Evolutionary conservation across 2,888 invertebrate genomes (phyloP), one percentile per base, ranked within the genome.

Genomic region (Phalera bucephala): DNA sequence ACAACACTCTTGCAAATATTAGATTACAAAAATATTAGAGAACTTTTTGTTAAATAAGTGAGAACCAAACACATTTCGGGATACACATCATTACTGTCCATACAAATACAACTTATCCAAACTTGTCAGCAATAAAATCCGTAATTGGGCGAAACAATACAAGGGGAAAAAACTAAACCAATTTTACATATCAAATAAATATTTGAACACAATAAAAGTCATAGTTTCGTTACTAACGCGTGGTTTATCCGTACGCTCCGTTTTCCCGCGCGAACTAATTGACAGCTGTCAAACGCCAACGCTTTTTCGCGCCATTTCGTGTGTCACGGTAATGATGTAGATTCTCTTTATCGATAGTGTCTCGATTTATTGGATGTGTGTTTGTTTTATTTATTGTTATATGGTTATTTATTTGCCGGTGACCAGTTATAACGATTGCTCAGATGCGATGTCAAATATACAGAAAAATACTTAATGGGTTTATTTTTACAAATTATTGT

Each of bases 281-380:
- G 88, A 89, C 88, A 89, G 80, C 76, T 88, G 87, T 88, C 88
- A 88, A 81, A 83, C 69, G 56, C 66, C 51, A 56, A 42, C 55
- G 62, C 63, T 63, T 66, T 73, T 80, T 83, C 82, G 78, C 83
- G 81, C 81, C 81, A 66, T 78, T 79, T 76, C 72, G 56, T 57
- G 56, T 62, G 66, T 52, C 64, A 58, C 33, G 55, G 55, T 74
- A 68, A 73, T 72, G 73, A 71, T 68, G 70, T 80, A 73, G 84
- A 84, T 84, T 67, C 65, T 66, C 72, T 69, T 68, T 73, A 64
- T 47, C 66, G 84, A 85, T 84, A 79, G 49, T 58, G 67, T 63
- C 59, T 44, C 47, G 52, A 48, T 52, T 59, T 66, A 52, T 46
- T 63, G 57, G 62, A 65, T 66, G 57, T 51, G 31, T 45, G 42